A percentile compares a stretch with the other conserved stretches of the same genome.
phyloP scores from a whole-genome alignment of 37 sponge, comb jelly and placozoan genomes.

The Lycopodina hypogea region DNA sequence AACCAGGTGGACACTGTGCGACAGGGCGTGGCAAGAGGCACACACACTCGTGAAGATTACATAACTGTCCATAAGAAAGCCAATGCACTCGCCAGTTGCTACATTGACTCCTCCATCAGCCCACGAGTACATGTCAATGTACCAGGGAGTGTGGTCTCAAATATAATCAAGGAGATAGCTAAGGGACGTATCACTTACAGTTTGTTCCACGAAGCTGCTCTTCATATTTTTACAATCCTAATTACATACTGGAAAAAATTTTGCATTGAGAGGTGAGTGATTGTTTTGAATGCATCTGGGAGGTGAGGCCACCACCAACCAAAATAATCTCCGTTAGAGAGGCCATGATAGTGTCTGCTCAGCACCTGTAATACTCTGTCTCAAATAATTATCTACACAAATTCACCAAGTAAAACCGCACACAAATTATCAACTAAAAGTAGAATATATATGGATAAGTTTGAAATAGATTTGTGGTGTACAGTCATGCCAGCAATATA shows the following conservation, averaged over 20 bases:
- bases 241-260: slow-evolving; percentile 83
- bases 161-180: slow-evolving; percentile 52
- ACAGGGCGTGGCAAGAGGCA: slow-evolving; percentile 27
- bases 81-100: slow-evolving; percentile 87
- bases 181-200: slow-evolving; percentile 62
- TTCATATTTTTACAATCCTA: slow-evolving; percentile 73
- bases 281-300: no score
- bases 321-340: no score
- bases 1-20: slow-evolving; percentile 54
- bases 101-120: slow-evolving; percentile 72
- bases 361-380: no score
- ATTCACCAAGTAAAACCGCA: no score
- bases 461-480: no score
- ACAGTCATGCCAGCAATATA: no score
- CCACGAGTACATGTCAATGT: slow-evolving; percentile 83
- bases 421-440: no score
- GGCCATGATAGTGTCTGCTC: no score
- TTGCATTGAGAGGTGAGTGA: not conserved
- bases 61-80: slow-evolving; percentile 82
- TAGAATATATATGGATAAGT: no score
- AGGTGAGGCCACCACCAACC: not conserved
- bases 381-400: no score
- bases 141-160: slow-evolving; percentile 45
- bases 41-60: slow-evolving; percentile 63
- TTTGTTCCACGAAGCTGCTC: slow-evolving; percentile 87